These are phyloP conservation scores for Holothuria scabra DNA, from an alignment of 53 echinoderm and acorn worm genomes.

Conservation along the genomic window DNA sequence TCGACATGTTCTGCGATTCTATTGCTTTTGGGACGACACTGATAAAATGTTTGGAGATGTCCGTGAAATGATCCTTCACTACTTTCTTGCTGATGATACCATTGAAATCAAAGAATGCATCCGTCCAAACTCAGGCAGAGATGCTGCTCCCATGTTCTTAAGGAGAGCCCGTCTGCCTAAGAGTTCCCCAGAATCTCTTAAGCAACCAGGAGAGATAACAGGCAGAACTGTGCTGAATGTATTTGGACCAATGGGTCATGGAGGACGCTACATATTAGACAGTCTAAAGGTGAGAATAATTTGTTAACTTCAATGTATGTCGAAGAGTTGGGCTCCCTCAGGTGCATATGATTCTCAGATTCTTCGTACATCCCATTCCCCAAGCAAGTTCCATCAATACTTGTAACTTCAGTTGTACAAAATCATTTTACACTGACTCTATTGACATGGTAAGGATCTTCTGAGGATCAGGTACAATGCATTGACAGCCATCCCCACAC, in stretches of 20 bases:
- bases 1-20: slow-evolving; percentile 94
- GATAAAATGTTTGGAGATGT: slow-evolving; percentile 98
- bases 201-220: slow-evolving; percentile 91
- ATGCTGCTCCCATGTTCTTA: slow-evolving; percentile 89
- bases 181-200: slow-evolving; percentile 79
- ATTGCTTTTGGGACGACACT: slow-evolving; percentile 94
- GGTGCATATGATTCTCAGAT: too few species aligned
- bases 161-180: slow-evolving; percentile 79
- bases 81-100: slow-evolving; percentile 88
- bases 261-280: slow-evolving; percentile 89
- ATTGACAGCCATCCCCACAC: too few species aligned
- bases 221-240: slow-evolving; percentile 96
- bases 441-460: too few species aligned
- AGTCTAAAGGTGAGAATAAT: slow-evolving; percentile 83
- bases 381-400: too few species aligned
- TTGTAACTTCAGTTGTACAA: too few species aligned
- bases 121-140: slow-evolving; percentile 80
- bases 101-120: slow-evolving; percentile 94
- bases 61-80: slow-evolving; percentile 96
- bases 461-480: too few species aligned
- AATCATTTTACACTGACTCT: too few species aligned
- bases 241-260: slow-evolving; percentile 97
- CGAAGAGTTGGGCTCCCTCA: too few species aligned
- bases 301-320: too few species aligned
- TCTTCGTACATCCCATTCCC: too few species aligned